Evolutionary conservation across 2,797 vertebrate species (phyloP).

Genomic region (Streptopelia turtur): DNA sequence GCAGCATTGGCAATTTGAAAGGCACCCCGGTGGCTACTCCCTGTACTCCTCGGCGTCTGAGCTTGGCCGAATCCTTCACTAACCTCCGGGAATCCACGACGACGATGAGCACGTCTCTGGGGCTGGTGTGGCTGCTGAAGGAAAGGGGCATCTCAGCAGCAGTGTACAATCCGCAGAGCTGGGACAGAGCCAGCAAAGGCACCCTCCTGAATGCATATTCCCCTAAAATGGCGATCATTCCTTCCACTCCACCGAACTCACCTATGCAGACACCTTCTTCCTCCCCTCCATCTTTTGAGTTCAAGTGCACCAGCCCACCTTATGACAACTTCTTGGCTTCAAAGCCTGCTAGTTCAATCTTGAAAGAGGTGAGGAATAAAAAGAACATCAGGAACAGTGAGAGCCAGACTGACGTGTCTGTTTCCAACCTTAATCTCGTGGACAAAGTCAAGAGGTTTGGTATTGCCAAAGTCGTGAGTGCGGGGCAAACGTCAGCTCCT

Average conservation of each 20-base stretch:
- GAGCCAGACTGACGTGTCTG: slow-evolving; percentile 89
- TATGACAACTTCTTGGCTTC: slow-evolving; percentile 96
- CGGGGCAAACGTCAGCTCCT: slow-evolving; percentile 68
- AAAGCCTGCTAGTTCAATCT: slow-evolving; percentile 93
- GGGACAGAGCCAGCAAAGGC: slow-evolving; percentile 85
- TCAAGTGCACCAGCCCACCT: slow-evolving; percentile 88
- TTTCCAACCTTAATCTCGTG: slow-evolving; percentile 91
- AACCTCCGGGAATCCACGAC: slow-evolving; percentile 94
- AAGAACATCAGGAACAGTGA: slow-evolving; percentile 82
- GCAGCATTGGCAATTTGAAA: slow-evolving; percentile 84
- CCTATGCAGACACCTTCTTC: slow-evolving; percentile 83
- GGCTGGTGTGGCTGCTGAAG: slow-evolving; percentile 91
- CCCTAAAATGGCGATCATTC: slow-evolving; percentile 81
- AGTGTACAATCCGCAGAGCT: slow-evolving; percentile 91
- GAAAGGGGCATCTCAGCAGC: slow-evolving; percentile 93
- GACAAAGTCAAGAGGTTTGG: slow-evolving; percentile 95
- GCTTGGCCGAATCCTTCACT: slow-evolving; percentile 93
- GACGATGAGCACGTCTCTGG: slow-evolving; percentile 95
- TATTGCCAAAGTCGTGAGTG: slow-evolving; percentile 81
- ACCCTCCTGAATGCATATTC: slow-evolving; percentile 80
- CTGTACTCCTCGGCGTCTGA: slow-evolving; percentile 92
- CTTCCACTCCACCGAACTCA: slow-evolving; percentile 91
- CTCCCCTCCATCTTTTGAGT: slow-evolving; percentile 84
- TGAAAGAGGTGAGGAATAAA: slow-evolving; percentile 91
- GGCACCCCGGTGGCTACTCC: slow-evolving; percentile 90